These are phyloP conservation scores for Orius laevigatus DNA, from an alignment of 1,140 invertebrate species.

Conservation along the genomic window DNA sequence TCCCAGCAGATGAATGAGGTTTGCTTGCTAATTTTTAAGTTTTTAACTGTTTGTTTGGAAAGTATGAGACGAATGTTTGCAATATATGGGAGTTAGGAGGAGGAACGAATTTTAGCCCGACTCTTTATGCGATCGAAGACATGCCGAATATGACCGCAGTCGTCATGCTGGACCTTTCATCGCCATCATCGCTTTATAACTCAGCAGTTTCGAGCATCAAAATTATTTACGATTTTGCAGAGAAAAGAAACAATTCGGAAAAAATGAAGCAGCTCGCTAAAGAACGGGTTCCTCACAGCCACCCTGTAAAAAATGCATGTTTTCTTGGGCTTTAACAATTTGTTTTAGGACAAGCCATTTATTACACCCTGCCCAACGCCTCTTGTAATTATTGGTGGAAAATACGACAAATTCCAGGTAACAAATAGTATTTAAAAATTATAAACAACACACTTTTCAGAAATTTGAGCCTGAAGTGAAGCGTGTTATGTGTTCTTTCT, in stretches of 20 bases:
- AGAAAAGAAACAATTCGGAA: neutral
- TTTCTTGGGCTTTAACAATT: no score
- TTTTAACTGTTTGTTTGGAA: no score
- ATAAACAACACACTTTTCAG: neutral
- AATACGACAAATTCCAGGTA: conserved; percentile 10
- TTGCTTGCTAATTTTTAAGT: no score
- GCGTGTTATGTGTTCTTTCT: neutral
- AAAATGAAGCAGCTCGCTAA: neutral
- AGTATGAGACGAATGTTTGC: conserved; percentile 7
- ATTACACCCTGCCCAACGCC: neutral
- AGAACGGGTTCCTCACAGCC: neutral
- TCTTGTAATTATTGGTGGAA: neutral
- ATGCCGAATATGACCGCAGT: conserved; percentile 7
- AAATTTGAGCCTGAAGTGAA: conserved; percentile 4
- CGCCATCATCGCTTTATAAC: neutral
- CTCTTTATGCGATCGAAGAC: conserved; percentile 2
- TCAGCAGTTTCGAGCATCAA: neutral
- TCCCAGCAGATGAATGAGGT: neutral
- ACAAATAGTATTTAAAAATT: neutral
- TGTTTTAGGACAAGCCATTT: neutral
- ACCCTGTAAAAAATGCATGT: conserved; percentile 1
- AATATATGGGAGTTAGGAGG: conserved; percentile 8
- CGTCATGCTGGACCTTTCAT: conserved; percentile 1
- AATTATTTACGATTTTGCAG: neutral
- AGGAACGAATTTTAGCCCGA: conserved; percentile 2